Evolutionary conservation across 2,888 invertebrate species (phyloP), one percentile per base, ranked within the genome.

Genomic region (Ligdia adustata): DNA sequence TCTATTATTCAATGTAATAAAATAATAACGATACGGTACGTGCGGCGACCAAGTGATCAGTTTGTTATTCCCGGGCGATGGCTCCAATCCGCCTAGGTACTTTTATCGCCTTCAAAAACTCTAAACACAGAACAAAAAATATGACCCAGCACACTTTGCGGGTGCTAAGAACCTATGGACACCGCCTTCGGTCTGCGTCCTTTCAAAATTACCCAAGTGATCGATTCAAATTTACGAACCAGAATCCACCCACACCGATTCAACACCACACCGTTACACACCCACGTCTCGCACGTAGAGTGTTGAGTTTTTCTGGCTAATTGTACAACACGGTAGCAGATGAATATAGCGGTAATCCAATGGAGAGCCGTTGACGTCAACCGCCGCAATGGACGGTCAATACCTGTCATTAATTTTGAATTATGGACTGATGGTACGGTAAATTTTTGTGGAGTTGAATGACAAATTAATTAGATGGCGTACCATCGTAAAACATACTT

Each of bases 301-400:
- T 55, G 58, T 52, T 43, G 41, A 53, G 37, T 55, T 58, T 62
- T 55, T 58, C 53, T 45, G 49, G 28, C 39, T 51, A 50, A 53
- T 59, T 59, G 54, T 52, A 52, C 46, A 57, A 59, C 47, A 52
- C 59, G 37, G 52, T 47, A 53, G 55, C 48, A 14, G 41, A 15
- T 33, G 22, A 22, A 32, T 27, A 38, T 53, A 60, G 49, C 57
- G 49, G 57, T 55, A 51, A 48, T 33, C 42, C 37, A 35, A 12
- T 9, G 35, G 45, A 22, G 38, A 44, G 38, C 35, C 26, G 35
- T 34, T 16, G 47, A 42, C 37, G 31, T 50, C 52, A 55, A 37
- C 41, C 39, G 41, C 20, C 18, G 39, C 32, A 47, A 52, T 47
- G 46, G 38, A 43, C 20, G 33, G 6, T 18, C 33, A 38, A 33